A percentile compares a stretch with the other conserved stretches of the same genome.
phyloP scores from a whole-genome alignment of 2,888 invertebrate species.

The Pardosa pseudoannulata region DNA sequence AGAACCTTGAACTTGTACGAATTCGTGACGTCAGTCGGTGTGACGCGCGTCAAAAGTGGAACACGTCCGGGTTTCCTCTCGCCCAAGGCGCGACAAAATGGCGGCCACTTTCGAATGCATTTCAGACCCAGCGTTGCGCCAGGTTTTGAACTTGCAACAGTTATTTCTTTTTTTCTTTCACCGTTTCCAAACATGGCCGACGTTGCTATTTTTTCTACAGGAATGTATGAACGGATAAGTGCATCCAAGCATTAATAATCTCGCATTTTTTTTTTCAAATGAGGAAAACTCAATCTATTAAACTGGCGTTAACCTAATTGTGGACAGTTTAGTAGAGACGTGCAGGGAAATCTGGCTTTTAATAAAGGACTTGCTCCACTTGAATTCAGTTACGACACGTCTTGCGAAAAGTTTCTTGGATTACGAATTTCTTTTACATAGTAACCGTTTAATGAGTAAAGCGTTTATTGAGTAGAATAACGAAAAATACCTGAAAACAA shows the following conservation, averaged over 20 bases:
- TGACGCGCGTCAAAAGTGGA: slow-evolving; percentile 37
- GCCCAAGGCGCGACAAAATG: not conserved
- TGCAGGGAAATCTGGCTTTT: not conserved
- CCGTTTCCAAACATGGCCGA: not conserved
- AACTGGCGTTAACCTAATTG: slow-evolving; percentile 11
- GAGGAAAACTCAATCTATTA: not conserved
- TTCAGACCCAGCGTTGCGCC: not conserved
- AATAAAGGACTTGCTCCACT: not conserved
- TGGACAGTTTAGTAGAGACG: not conserved
- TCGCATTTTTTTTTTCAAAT: not conserved
- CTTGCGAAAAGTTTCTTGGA: too few species aligned
- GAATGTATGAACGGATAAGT: not conserved
- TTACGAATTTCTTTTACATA: too few species aligned
- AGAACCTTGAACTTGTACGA: slow-evolving; percentile 40
- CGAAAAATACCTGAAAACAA: too few species aligned
- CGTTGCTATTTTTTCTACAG: not conserved
- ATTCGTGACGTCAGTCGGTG: not conserved
- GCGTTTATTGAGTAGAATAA: too few species aligned
- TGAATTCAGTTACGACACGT: too few species aligned
- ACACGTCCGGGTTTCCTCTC: slow-evolving; percentile 39
- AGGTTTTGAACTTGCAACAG: not conserved
- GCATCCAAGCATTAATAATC: slow-evolving; percentile 8
- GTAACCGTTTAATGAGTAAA: too few species aligned
- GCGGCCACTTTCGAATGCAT: not conserved
- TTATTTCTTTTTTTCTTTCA: not conserved